phyloP scores from a whole-genome alignment of 2,113 vertebrate species.

The Struthidea cinerea region DNA sequence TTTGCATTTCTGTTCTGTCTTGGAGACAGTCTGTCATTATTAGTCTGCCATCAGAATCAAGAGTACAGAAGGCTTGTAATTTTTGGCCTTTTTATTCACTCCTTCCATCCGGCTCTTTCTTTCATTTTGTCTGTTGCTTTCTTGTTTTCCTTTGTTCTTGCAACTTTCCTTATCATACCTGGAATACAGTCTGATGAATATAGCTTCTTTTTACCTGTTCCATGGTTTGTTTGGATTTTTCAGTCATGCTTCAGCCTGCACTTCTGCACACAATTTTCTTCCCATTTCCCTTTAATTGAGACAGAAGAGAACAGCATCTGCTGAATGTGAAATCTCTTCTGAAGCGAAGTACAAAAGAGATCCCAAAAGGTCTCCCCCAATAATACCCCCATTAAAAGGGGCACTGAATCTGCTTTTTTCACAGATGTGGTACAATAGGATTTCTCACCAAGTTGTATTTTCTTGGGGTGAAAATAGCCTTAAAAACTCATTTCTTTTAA shows the following conservation, averaged over 20 bases:
- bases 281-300: neutral
- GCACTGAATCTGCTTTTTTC: neutral
- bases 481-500: neutral
- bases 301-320: neutral
- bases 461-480: neutral
- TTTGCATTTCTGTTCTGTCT: neutral
- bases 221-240: neutral
- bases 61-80: neutral
- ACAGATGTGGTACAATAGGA: rapidly evolving
- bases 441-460: neutral
- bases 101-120: neutral
- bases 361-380: neutral
- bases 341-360: neutral
- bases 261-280: neutral
- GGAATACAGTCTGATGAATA: neutral
- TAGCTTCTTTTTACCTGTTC: neutral
- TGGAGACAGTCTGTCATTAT: neutral
- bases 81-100: neutral
- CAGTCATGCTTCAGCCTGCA: neutral
- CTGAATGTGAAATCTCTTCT: neutral
- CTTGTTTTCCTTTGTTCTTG: neutral
- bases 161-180: neutral
- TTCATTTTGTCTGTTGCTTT: neutral
- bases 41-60: neutral
- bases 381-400: neutral